Conservation (phyloP, 1,140 invertebrate genomes). For the Pachypeltis micranthus region DNA sequence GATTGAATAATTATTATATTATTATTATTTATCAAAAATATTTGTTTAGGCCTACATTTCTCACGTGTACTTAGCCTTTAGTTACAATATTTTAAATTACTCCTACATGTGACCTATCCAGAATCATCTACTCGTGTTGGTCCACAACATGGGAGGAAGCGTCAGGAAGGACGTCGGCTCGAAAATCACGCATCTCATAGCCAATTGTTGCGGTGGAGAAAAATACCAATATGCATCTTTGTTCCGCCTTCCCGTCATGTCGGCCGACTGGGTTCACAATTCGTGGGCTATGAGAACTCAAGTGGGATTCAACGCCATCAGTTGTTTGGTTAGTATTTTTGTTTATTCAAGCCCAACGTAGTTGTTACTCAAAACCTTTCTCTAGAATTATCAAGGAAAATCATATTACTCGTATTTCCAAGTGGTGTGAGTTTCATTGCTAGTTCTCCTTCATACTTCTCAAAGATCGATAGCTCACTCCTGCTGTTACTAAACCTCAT, state of each 20-base stretch:
- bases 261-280: slow-evolving; percentile 70
- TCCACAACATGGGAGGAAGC: slow-evolving; percentile 90
- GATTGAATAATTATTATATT: too few relatives aligned
- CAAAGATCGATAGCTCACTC: too few relatives aligned
- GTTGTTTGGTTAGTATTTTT: slow-evolving; percentile 49
- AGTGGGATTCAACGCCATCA: slow-evolving; percentile 49
- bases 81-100: not conserved
- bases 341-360: too few relatives aligned
- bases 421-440: too few relatives aligned
- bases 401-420: too few relatives aligned
- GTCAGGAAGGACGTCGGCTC: slow-evolving; percentile 76
- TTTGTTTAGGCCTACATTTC: too few relatives aligned
- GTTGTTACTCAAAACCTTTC: too few relatives aligned
- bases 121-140: slow-evolving; percentile 68
- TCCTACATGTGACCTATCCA: slow-evolving; percentile 32
- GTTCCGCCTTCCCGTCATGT: slow-evolving; percentile 78
- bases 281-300: slow-evolving; percentile 70
- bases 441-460: too few relatives aligned
- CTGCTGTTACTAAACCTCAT: too few relatives aligned
- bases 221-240: slow-evolving; percentile 81
- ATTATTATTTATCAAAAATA: not conserved
- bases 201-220: slow-evolving; percentile 69
- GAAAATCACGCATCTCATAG: slow-evolving; percentile 86
- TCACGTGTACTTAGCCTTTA: too few relatives aligned
- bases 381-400: too few relatives aligned